Percentiles rank a stretch among this genome's conserved stretches.
phyloP scores from a whole-genome alignment of 2,888 invertebrate genomes.

The Drosophila subquinaria region DNA sequence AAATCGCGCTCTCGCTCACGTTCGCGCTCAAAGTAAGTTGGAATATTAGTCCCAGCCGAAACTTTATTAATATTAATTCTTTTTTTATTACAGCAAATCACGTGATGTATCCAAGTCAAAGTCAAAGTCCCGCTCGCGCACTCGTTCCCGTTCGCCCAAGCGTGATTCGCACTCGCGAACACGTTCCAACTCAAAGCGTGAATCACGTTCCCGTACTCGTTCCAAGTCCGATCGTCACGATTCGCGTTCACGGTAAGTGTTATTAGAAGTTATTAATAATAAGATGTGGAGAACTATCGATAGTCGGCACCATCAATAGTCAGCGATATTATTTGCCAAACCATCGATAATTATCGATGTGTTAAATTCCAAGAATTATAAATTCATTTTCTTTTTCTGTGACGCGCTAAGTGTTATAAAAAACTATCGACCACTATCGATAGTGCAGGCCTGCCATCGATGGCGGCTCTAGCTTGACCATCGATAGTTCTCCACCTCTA shows the following conservation, averaged over 20 bases:
- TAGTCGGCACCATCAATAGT: too few relatives aligned
- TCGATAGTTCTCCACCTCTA: too few relatives aligned
- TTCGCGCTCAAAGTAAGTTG: constrained; percentile 91
- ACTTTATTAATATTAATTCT: neutral
- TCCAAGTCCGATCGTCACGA: constrained; percentile 86
- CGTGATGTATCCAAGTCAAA: constrained; percentile 89
- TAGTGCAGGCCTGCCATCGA: too few relatives aligned
- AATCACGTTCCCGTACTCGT: constrained; percentile 86
- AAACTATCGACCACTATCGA: too few relatives aligned
- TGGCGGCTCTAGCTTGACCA: too few relatives aligned
- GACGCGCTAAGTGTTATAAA: too few relatives aligned
- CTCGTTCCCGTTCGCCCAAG: constrained; percentile 87
- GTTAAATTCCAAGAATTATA: too few relatives aligned
- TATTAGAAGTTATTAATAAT: constrained; percentile 38
- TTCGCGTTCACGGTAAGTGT: constrained; percentile 86
- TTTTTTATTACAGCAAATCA: constrained; percentile 86
- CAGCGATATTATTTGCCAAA: too few relatives aligned
- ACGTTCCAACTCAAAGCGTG: constrained; percentile 84
- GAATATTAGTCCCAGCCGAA: too few relatives aligned
- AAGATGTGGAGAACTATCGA: too few relatives aligned
- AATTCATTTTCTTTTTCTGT: too few relatives aligned
- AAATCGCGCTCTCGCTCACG: constrained; percentile 92
- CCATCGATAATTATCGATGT: too few relatives aligned
- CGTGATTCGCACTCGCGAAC: constrained; percentile 85
- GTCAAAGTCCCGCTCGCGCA: constrained; percentile 88